A percentile compares a stretch with the other conserved stretches of the same genome.
These are phyloP conservation scores for Luscinia luscinia DNA, from an alignment of 2,797 vertebrate species.

Conservation along the genomic window DNA sequence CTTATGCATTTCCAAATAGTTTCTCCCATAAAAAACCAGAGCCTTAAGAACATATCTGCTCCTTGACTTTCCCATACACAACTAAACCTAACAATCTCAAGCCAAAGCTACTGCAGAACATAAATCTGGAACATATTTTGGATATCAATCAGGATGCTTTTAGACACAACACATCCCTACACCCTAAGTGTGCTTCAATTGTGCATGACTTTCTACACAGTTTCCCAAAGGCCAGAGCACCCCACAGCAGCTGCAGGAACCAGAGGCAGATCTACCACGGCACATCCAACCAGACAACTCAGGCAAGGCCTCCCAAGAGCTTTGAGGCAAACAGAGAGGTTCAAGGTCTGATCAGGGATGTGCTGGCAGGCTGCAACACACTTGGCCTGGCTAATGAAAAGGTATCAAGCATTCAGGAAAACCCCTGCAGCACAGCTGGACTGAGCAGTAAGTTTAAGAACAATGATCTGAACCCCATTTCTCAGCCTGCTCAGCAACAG, in stretches of 20 bases:
- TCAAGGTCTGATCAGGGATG: neutral
- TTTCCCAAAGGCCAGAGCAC: neutral
- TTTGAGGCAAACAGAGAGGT: neutral
- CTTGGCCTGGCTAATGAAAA: neutral
- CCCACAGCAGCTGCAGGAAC: neutral
- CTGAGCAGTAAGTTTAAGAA: neutral
- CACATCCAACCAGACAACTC: fast-evolving
- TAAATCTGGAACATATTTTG: neutral
- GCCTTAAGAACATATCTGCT: neutral
- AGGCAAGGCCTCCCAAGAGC: neutral
- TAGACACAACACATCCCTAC: fast-evolving
- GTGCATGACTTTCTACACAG: neutral
- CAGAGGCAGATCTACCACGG: neutral
- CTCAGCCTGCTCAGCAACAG: neutral
- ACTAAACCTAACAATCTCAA: neutral
- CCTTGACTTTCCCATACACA: neutral
- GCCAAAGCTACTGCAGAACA: neutral
- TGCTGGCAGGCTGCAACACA: neutral
- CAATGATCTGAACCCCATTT: neutral
- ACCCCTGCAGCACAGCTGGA: neutral
- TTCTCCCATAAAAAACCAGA: neutral
- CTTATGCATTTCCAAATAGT: neutral
- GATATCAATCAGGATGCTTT: neutral
- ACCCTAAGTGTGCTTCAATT: neutral
- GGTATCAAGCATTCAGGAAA: neutral